Evolutionary conservation across 2,797 vertebrate species (phyloP).

Genomic region (Jordanella pulchra): DNA sequence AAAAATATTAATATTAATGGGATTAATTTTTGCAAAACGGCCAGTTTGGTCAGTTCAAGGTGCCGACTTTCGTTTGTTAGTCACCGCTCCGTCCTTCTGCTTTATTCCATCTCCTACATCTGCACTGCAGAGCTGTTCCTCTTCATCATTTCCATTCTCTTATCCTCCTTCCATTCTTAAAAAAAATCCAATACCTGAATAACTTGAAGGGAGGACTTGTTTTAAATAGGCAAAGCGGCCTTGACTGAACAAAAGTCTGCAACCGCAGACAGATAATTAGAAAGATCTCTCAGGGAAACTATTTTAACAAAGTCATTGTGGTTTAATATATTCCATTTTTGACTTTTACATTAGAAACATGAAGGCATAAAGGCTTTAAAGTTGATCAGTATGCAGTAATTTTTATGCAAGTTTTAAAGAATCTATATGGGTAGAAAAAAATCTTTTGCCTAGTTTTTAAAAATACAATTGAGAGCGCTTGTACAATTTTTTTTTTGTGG

Average conservation of each 20-base stretch:
- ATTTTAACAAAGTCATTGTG: background rate
- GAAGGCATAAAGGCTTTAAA: background rate
- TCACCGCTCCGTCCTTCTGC: slow-evolving; percentile 17
- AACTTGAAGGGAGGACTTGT: slow-evolving; percentile 24
- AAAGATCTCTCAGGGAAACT: background rate
- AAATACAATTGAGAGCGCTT: background rate
- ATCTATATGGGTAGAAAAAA: background rate
- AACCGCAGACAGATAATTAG: slow-evolving; percentile 9
- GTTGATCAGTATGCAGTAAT: background rate
- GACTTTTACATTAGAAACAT: background rate
- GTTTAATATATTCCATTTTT: slow-evolving; percentile 7
- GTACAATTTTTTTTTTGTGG: background rate
- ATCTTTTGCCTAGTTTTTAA: background rate
- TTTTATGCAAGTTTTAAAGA: background rate
- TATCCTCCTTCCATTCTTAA: slow-evolving; percentile 42
- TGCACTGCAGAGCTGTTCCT: slow-evolving; percentile 31
- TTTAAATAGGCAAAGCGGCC: slow-evolving; percentile 19
- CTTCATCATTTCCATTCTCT: slow-evolving; percentile 36
- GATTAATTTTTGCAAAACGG: background rate
- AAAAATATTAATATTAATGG: background rate
- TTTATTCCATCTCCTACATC: slow-evolving; percentile 29
- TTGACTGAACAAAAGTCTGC: slow-evolving; percentile 11
- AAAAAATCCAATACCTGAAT: slow-evolving; percentile 55
- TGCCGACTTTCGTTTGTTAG: slow-evolving; percentile 21
- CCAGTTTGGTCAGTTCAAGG: slow-evolving; percentile 23